Evolutionary conservation across 2,888 invertebrate genomes (phyloP).

Genomic region (Pandemis cinnamomeana): DNA sequence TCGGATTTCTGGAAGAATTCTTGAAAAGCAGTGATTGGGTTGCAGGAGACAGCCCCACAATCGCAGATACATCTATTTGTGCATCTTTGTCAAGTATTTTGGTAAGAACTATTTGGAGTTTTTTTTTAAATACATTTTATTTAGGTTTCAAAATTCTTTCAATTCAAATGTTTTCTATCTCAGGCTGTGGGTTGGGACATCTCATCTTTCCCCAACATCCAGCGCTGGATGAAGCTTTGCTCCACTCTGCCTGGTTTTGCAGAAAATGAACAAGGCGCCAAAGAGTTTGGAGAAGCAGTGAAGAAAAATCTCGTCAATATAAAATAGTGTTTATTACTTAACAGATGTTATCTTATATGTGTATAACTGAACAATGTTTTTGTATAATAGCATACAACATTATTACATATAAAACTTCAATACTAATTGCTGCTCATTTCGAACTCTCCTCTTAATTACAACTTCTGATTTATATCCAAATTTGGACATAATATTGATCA

Average conservation of each 20-base stretch:
- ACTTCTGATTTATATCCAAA: slow-evolving; percentile 85
- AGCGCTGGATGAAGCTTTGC: slow-evolving; percentile 85
- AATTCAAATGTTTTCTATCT: slow-evolving; percentile 50
- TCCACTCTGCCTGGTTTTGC: slow-evolving; percentile 82
- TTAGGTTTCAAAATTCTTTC: background rate
- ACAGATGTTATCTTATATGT: slow-evolving; percentile 46
- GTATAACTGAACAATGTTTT: slow-evolving; percentile 39
- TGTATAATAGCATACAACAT: slow-evolving; percentile 43
- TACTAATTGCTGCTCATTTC: slow-evolving; percentile 94
- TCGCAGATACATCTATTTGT: slow-evolving; percentile 86
- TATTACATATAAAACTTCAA: slow-evolving; percentile 84
- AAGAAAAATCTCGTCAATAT: slow-evolving; percentile 74
- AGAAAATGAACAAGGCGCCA: slow-evolving; percentile 86
- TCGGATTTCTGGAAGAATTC: slow-evolving; percentile 85
- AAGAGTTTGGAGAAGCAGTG: slow-evolving; percentile 83
- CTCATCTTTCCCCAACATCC: slow-evolving; percentile 81
- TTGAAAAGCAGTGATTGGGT: slow-evolving; percentile 85
- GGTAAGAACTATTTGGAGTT: no score
- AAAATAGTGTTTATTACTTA: slow-evolving; percentile 48
- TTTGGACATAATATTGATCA: slow-evolving; percentile 84
- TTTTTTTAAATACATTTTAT: no score
- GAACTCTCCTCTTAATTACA: slow-evolving; percentile 90
- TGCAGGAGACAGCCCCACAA: slow-evolving; percentile 85
- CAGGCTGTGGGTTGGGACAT: slow-evolving; percentile 86
- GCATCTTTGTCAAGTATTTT: slow-evolving; percentile 83